Base-by-base conservation (phyloP, 2,113 vertebrate genomes). In the Mobula hypostoma region DNA sequence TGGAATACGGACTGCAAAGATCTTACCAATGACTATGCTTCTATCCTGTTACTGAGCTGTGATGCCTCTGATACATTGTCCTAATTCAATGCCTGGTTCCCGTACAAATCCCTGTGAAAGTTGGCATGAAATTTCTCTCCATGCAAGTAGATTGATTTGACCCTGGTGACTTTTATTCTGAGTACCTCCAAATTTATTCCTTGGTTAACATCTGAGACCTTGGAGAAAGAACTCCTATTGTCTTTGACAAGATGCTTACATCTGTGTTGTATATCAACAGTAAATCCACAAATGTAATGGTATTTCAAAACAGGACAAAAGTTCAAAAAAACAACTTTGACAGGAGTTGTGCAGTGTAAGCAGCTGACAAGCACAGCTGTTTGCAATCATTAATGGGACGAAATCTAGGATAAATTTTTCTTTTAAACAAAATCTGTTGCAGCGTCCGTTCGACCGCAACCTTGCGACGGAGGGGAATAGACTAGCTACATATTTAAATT, bases 401-500 rank as follows among this genome's bases (percentile, higher is more conserved):
- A 74, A 48, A 56, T 98, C 97, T 98, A 96, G 96, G 97, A 98
- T 95, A 97, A 82, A 94, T 19, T 48, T 93, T 32, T 72, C 36
- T 93, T 76, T 74, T 74, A 76, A 93, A 93, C 56, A 97, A 95
- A 96, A 95, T 99, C 97, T 99, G 97, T 99, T 99, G 96, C 99
- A 99, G 99, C 98, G 98, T 96, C 98, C 98, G 97, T 98, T 98
- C 98, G 98, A 99, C 98, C 97, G 97, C 97, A 98, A 96, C 96
- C 98, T 99, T 97, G 98, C 97, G 98, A 95, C 96, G 96, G 97
- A 99, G 97, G 98, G 99, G 97, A 99, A 99, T 99, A 99, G 99
- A 97, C 98, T 99, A 98, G 98, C 99, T 94, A 99, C 98, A 95
- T 99, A 97, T 98, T 98, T 99, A 96, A 99, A 99, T 97, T 99